Conservation (phyloP, 2,113 vertebrate species). For the Bubo blakistoni region DNA sequence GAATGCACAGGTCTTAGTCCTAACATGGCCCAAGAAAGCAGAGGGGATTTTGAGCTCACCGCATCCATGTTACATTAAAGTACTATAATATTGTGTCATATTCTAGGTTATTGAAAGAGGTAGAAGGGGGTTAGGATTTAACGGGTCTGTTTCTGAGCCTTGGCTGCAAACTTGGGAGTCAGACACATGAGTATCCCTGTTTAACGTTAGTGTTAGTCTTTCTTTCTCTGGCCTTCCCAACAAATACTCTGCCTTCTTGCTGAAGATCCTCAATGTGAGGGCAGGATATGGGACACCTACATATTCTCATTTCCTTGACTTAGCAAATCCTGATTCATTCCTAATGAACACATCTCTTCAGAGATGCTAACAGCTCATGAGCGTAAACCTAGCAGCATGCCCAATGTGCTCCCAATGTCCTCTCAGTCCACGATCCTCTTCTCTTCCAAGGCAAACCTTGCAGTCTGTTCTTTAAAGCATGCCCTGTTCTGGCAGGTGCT, state of each 20-base stretch:
- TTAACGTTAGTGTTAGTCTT: background rate
- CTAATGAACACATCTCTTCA: background rate
- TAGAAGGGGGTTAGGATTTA: background rate
- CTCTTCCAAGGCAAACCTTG: background rate
- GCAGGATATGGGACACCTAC: background rate
- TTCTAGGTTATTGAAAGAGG: background rate
- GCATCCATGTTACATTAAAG: fast-evolving
- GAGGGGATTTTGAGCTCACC: background rate
- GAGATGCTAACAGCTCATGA: background rate
- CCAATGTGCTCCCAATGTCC: fast-evolving
- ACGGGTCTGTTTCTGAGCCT: background rate
- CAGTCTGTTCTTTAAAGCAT: background rate
- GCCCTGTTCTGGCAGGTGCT: background rate
- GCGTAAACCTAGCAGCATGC: background rate
- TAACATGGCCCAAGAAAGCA: background rate
- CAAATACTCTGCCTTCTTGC: background rate
- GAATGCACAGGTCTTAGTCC: background rate
- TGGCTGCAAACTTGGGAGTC: background rate
- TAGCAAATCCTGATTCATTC: background rate
- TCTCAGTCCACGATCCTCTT: background rate
- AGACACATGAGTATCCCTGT: background rate
- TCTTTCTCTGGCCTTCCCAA: background rate
- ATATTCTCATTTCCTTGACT: background rate
- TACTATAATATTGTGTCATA: background rate
- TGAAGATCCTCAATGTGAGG: background rate